Base-by-base conservation (phyloP, 2,888 invertebrate species). In the Cinara cedri region DNA sequence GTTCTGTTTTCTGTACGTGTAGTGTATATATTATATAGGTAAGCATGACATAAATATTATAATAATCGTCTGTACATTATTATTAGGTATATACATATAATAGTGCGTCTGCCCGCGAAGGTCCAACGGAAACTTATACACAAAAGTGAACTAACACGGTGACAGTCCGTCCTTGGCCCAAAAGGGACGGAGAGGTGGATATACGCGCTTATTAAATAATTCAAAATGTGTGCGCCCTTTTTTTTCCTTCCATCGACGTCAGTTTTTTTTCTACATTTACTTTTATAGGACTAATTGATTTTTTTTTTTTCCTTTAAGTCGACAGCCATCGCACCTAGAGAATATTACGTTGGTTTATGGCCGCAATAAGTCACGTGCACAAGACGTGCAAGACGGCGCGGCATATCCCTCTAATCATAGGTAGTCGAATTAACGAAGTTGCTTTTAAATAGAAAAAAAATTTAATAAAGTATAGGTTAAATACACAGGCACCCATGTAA, bases 181-280 rank as follows among this genome's bases (percentile, higher is more conserved):
- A 63, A 74, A 51, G 51, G 51, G 62, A 51, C 62, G 34, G 10
- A 6, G 14, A 8, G 6, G 19, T 10, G 10, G n/a, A 9, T 6
- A 19, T 34, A 6, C 34, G 26, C 11, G 34, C 74, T 63, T 51
- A 74, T 74, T 74, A 63, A 74, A 74, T 74, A 74, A 74, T 74
- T 74, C 63, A 74, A 74, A 74, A 63, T 42, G 34, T 70, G 54
- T 55, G 54, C 54, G 70, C 19, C 54, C 34, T 70, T 55, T 68
- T 19, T 51, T 63, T 51, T 72, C 26, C n/a, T 72, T 49, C 19
- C 51, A 6, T 51, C 62, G 16, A 51, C 34, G 49, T 62, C 34
- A 9, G 14, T 49, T 49, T 72, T 72, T 14, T 55, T 55, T 55
- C 11, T 57, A 24, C 21, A 24, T 72, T n/a, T 2, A 42, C 26